Evolutionary conservation across 1,140 invertebrate genomes (phyloP).

Genomic region (Acromyrmex heyeri): DNA sequence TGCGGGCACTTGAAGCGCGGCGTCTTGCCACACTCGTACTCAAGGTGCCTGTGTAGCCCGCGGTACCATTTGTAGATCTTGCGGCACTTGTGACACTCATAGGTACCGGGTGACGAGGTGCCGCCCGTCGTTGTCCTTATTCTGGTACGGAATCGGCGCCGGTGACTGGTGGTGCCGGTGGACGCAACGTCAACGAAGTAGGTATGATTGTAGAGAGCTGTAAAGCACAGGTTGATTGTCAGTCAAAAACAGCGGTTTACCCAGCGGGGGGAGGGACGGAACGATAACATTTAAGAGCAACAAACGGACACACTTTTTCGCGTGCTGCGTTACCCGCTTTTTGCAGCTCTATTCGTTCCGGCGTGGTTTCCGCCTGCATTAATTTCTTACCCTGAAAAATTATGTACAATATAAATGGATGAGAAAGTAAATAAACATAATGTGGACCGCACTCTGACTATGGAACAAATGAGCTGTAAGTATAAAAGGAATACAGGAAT

Average conservation of each 20-base stretch:
- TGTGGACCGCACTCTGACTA: background rate
- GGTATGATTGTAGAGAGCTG: conserved; percentile 65
- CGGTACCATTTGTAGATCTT: conserved; percentile 89
- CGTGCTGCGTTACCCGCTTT: background rate
- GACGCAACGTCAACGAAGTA: conserved; percentile 40
- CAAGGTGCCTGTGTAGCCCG: conserved; percentile 88
- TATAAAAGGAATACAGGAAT: background rate
- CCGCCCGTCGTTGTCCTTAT: background rate
- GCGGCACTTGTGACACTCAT: conserved; percentile 89
- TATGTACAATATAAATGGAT: background rate
- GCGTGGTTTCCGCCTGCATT: no score
- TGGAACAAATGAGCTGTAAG: background rate
- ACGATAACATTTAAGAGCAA: conserved; percentile 65
- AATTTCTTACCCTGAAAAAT: conserved; percentile 25
- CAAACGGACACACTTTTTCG: conserved; percentile 21
- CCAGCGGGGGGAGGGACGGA: conserved; percentile 27
- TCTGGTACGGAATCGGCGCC: conserved; percentile 41
- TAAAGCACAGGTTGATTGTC: conserved; percentile 68
- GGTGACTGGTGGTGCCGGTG: background rate
- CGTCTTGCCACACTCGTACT: conserved; percentile 88
- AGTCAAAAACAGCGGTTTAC: conserved; percentile 18
- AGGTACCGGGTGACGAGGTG: conserved; percentile 79
- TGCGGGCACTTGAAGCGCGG: conserved; percentile 88
- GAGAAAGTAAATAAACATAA: background rate
- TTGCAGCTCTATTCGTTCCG: background rate